Conservation (phyloP, 2,113 vertebrate genomes). For the Rhinolophus sinicus region DNA sequence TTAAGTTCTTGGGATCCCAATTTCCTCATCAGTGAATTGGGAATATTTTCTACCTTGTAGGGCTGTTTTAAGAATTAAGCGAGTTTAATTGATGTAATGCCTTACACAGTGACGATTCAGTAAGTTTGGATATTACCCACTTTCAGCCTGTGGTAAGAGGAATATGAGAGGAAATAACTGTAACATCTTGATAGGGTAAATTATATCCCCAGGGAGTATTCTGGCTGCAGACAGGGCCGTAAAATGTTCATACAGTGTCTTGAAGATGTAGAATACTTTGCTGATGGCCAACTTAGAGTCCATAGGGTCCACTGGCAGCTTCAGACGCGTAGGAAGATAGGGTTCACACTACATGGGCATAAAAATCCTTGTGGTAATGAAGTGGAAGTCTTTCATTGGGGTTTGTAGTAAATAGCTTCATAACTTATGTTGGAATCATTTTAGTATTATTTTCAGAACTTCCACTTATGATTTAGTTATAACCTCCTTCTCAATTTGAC, state of each 20-base stretch:
- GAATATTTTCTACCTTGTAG: neutral
- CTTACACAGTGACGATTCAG: neutral
- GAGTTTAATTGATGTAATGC: neutral
- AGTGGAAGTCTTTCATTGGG: neutral
- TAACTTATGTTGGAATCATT: neutral
- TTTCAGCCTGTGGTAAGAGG: neutral
- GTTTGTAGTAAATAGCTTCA: neutral
- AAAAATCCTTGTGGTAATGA: neutral
- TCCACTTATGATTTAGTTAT: neutral
- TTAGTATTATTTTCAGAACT: neutral
- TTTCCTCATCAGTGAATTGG: neutral
- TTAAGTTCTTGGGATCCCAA: neutral
- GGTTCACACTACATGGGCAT: accelerated
- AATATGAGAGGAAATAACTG: too few species aligned
- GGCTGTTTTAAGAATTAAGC: neutral
- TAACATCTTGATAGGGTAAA: too few species aligned
- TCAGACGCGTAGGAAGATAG: neutral
- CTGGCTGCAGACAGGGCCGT: neutral
- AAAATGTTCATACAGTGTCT: too few species aligned
- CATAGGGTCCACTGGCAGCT: neutral
- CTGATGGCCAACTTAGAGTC: neutral
- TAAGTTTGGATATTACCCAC: neutral
- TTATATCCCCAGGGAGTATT: neutral
- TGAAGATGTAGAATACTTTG: neutral
- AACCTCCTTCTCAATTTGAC: neutral